A percentile compares a stretch with the other conserved stretches of the same genome.
Conservation (phyloP, 2,113 vertebrate genomes). For the Hippocampus mohnikei region DNA sequence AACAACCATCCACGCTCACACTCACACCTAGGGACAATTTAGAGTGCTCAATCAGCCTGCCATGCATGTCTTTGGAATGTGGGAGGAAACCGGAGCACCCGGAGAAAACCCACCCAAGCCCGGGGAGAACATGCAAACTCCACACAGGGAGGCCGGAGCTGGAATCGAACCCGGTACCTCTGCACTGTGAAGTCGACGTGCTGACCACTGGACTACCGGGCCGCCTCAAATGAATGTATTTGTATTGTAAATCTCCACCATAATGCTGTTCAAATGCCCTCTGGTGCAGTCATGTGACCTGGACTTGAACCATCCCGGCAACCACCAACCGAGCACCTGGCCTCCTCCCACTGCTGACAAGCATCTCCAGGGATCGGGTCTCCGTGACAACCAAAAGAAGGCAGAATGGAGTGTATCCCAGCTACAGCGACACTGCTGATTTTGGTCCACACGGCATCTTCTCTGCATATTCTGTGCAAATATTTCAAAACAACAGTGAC, state of each 20-base stretch:
- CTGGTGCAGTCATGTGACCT: not conserved
- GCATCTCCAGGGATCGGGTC: not conserved
- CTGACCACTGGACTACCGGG: too few relatives aligned
- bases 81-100: too few relatives aligned
- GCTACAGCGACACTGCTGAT: not conserved
- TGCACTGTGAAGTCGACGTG: too few relatives aligned
- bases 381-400: not conserved
- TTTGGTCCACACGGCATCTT: not conserved
- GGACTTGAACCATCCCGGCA: not conserved
- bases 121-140: too few relatives aligned
- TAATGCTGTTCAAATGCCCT: not conserved
- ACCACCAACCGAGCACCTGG: not conserved
- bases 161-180: too few relatives aligned
- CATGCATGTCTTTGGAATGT: too few relatives aligned
- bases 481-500: not conserved
- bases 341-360: not conserved
- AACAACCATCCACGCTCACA: too few relatives aligned
- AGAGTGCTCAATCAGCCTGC: too few relatives aligned
- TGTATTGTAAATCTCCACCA: not conserved
- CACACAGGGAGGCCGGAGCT: too few relatives aligned
- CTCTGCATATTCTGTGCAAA: not conserved
- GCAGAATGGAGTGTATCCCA: not conserved
- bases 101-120: too few relatives aligned
- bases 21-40: too few relatives aligned
- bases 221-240: too few relatives aligned